Base-by-base conservation (phyloP, 2,797 vertebrate genomes). In the Notoglanidium macrostoma region DNA sequence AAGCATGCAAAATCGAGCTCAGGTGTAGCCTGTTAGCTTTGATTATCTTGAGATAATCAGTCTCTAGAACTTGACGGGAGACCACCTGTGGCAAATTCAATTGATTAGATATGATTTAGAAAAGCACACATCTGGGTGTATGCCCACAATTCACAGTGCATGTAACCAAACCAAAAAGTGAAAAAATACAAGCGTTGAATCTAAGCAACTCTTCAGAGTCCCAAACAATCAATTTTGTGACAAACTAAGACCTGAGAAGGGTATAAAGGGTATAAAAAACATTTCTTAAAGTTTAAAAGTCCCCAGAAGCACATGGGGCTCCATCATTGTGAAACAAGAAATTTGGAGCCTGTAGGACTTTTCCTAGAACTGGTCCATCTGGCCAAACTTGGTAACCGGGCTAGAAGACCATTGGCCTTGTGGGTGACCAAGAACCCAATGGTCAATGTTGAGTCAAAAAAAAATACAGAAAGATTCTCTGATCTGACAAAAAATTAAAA, bases 21-120 rank as follows among this genome's bases (percentile, higher is more conserved):
- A 61, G 57, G 55, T 80, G 35, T 35, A 44, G 5, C 21, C 32
- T 59, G 35, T 15, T 81, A 26, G 35, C 29, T 81, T 61, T n/a
- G 23, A 81, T 81, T 61, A 63, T 15, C 11, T 44, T 63, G 40
- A 81, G 5, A 61, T 49, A 49, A 49, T 49, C 49, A 5, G 35
- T 61, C 2, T 80, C 21, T 40, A n/a, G 14, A 81, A 44, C 35
- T 81, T 63, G 57, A 81, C 35, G 17, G 35, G 57, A 44, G 57
- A 63, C 78, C 57, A 81, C 57, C 57, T 44, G 57, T 32, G 78
- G 57, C 35, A 61, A 44, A 61, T 81, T 81, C 14, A 81, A 2
- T 81, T 44, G 23, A 46, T 81, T 46, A 32, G 51, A 55, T 2
- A 61, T 63, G 57, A 44, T 61, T 81, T 46, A 61, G 32, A 40